These are phyloP conservation scores for Amphipoea oculea DNA, from an alignment of 2,888 invertebrate species.

Conservation along the genomic window DNA sequence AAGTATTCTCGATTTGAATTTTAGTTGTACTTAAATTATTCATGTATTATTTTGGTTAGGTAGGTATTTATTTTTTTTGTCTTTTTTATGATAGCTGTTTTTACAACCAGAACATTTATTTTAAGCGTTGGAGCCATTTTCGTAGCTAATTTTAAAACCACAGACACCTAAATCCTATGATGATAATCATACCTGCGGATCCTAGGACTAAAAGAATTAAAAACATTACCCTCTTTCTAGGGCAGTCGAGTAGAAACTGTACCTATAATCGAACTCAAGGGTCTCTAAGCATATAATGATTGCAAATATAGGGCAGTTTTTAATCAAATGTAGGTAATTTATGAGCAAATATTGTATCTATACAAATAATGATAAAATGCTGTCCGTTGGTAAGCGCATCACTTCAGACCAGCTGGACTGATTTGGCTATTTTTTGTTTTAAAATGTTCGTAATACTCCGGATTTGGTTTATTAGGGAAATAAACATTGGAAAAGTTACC, in stretches of 20 bases:
- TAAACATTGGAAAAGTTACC: not conserved
- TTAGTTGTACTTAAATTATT: constrained; percentile 5
- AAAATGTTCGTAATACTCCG: not conserved
- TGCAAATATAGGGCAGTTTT: not conserved
- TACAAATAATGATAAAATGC: not conserved
- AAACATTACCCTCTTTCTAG: not conserved
- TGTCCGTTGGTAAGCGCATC: not conserved
- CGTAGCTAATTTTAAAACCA: not conserved
- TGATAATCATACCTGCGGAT: too few species aligned
- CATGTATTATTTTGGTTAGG: not conserved
- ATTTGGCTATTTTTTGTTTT: not conserved
- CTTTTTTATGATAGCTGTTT: not conserved
- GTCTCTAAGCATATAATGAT: not conserved
- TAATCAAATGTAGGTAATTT: not conserved
- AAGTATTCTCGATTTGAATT: constrained; percentile 19
- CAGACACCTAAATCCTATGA: not conserved
- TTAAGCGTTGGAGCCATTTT: not conserved
- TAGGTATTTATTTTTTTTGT: not conserved
- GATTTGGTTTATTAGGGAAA: not conserved
- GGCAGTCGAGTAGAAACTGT: not conserved
- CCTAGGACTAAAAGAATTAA: not conserved
- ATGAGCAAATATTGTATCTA: not conserved
- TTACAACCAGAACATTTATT: not conserved
- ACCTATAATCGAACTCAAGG: not conserved
- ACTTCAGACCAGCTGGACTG: not conserved